Conservation (phyloP, 2,113 vertebrate genomes). For the Halcyon senegalensis region DNA sequence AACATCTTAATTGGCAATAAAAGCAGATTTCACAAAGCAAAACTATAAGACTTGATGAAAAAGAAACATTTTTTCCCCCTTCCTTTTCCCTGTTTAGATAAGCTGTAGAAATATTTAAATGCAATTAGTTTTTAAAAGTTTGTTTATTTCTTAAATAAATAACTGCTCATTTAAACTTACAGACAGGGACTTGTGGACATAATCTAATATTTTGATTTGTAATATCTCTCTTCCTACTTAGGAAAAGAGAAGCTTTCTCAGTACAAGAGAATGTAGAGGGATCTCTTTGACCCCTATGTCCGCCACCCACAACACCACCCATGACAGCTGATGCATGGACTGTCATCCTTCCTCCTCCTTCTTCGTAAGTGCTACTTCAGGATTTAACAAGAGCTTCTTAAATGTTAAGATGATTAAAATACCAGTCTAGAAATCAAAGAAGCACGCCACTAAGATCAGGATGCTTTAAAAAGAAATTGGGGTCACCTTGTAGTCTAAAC, state of each 20-base stretch:
- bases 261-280: not conserved
- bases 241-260: not conserved
- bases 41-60: not conserved
- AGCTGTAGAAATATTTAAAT: not conserved
- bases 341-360: not conserved
- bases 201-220: not conserved
- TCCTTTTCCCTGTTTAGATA: not conserved
- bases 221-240: not conserved
- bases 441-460: not conserved
- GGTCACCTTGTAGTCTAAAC: not conserved
- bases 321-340: not conserved
- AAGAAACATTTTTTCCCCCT: not conserved
- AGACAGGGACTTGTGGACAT: not conserved
- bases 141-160: not conserved
- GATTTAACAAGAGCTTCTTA: not conserved
- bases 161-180: not conserved
- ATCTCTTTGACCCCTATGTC: not conserved
- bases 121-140: accelerated
- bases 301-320: not conserved
- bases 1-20: not conserved
- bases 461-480: not conserved
- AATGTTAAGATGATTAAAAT: not conserved
- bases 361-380: not conserved
- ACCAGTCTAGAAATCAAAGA: not conserved
- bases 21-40: not conserved